Evolutionary conservation across 2,888 invertebrate species (phyloP).

Genomic region (Conus canariensis): DNA sequence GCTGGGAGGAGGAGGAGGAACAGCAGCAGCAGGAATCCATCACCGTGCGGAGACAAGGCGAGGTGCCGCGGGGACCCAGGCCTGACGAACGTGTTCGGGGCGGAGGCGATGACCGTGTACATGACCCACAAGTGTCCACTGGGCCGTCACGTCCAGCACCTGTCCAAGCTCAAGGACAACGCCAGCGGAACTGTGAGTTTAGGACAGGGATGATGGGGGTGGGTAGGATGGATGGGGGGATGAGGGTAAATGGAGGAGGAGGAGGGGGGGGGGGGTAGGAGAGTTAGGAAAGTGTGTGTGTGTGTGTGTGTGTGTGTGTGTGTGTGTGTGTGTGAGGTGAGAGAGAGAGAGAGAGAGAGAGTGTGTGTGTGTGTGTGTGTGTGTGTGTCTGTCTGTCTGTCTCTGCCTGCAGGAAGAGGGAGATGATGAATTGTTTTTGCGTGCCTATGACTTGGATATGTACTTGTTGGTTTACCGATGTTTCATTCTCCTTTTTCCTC

Average conservation of each 20-base stretch:
- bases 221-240: neutral
- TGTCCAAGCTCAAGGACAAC: conserved; percentile 61
- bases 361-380: conserved; percentile 1
- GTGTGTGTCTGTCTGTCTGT: neutral
- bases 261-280: neutral
- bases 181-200: conserved; percentile 66
- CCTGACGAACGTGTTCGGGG: conserved; percentile 64
- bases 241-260: neutral
- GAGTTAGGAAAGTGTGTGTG: neutral
- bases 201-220: neutral
- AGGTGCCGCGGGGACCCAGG: neutral
- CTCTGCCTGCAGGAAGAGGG: too few species aligned
- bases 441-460: too few species aligned
- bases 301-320: conserved; percentile 18
- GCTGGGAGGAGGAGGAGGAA: neutral
- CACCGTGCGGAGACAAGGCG: neutral
- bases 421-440: too few species aligned
- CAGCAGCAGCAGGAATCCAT: neutral
- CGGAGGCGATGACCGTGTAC: conserved; percentile 60
- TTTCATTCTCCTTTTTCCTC: too few species aligned
- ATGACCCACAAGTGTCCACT: conserved; percentile 64
- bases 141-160: conserved; percentile 63
- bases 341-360: too few species aligned
- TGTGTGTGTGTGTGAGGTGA: neutral
- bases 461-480: too few species aligned